These are phyloP conservation scores for Coptotermes formosanus DNA, from an alignment of 1,140 invertebrate species.

Conservation along the genomic window DNA sequence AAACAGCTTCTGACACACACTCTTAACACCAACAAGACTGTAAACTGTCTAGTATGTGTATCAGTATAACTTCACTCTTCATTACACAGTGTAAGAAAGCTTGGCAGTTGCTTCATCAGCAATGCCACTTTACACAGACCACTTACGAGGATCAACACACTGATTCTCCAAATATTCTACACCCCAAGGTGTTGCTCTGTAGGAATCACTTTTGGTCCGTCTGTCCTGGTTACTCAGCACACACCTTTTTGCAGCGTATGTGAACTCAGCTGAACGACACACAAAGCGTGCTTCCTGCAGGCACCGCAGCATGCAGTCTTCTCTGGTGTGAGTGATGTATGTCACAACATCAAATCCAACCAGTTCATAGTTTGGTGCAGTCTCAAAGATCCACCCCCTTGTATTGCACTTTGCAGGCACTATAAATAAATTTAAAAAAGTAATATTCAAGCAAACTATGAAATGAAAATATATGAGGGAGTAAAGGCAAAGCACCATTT, in stretches of 20 bases:
- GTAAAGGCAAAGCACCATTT: too few relatives aligned
- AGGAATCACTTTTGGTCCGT: conserved; percentile 52
- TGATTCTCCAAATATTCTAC: conserved; percentile 58
- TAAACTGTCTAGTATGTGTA: too few relatives aligned
- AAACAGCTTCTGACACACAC: too few relatives aligned
- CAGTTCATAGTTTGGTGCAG: conserved; percentile 47
- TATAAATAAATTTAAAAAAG: conserved; percentile 26
- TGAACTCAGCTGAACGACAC: conserved; percentile 44
- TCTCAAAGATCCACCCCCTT: conserved; percentile 49
- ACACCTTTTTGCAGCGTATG: conserved; percentile 41
- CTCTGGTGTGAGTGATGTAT: conserved; percentile 41
- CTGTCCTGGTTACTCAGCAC: conserved; percentile 52
- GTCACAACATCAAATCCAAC: conserved; percentile 46
- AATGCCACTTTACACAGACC: neutral
- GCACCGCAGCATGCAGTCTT: conserved; percentile 49
- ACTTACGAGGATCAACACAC: conserved; percentile 42
- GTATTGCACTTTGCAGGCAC: conserved; percentile 39
- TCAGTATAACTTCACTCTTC: neutral
- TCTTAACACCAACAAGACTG: too few relatives aligned
- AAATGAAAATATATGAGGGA: too few relatives aligned
- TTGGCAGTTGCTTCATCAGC: neutral
- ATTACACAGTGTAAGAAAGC: neutral
- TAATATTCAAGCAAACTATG: neutral
- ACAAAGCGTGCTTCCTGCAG: conserved; percentile 41
- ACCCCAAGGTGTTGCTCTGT: conserved; percentile 44